These are phyloP conservation scores for Temnothorax curvispinosus DNA, from an alignment of 1,140 invertebrate genomes.

Conservation along the genomic window DNA sequence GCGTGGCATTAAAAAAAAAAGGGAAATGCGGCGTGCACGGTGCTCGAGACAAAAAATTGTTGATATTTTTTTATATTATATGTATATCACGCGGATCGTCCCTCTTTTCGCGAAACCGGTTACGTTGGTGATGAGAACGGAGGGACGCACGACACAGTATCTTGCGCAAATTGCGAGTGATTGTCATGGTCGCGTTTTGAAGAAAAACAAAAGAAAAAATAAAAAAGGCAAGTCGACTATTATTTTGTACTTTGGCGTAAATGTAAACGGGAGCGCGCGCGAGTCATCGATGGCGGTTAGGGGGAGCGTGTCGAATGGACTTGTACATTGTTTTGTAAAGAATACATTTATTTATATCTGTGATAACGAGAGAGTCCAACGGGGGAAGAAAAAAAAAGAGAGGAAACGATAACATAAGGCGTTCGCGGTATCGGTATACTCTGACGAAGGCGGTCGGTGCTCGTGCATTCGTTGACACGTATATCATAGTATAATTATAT, in stretches of 20 bases:
- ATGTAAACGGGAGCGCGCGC: constrained; percentile 37
- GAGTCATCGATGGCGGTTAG: constrained; percentile 5
- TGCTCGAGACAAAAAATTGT: constrained; percentile 74
- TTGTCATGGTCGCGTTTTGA: background rate
- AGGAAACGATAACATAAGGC: constrained; percentile 30
- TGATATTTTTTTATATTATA: constrained; percentile 81
- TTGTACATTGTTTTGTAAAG: constrained; percentile 85
- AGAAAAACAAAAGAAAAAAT: background rate
- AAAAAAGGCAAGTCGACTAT: constrained; percentile 54
- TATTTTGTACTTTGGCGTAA: constrained; percentile 74
- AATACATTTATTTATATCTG: constrained; percentile 89
- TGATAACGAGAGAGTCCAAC: constrained; percentile 85
- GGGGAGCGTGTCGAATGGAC: constrained; percentile 63
- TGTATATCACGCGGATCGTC: constrained; percentile 66
- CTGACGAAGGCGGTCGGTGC: constrained; percentile 76
- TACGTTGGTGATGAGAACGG: constrained; percentile 8
- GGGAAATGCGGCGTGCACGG: constrained; percentile 65
- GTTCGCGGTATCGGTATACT: constrained; percentile 65
- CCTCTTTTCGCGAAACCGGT: constrained; percentile 34
- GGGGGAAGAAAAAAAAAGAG: constrained; percentile 42
- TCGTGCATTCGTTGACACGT: constrained; percentile 79
- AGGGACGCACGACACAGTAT: background rate
- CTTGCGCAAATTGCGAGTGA: constrained; percentile 14
- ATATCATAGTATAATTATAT: constrained; percentile 77
- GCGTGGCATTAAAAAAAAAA: background rate